phyloP scores from a whole-genome alignment of 2,797 vertebrate genomes.

The Catamblyrhynchus diadema region DNA sequence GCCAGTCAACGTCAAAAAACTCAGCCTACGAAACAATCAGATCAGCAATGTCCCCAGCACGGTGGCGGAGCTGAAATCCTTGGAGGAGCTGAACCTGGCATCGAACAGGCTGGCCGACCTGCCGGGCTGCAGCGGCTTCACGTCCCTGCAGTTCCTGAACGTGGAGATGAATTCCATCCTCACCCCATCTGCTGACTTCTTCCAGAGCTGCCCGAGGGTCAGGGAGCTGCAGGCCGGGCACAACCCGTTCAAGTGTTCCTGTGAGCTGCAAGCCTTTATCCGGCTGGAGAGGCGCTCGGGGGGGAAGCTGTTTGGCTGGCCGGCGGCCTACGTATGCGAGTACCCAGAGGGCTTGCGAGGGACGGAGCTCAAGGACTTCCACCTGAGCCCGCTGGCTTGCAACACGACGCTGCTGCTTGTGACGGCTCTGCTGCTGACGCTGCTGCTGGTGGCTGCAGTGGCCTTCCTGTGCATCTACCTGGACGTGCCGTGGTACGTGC shows the following conservation, averaged over 20 bases:
- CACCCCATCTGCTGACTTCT: conserved; percentile 67
- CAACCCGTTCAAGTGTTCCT: conserved; percentile 75
- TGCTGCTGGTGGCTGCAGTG: conserved; percentile 50
- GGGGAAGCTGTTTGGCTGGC: conserved; percentile 77
- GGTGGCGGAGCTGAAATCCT: conserved; percentile 56
- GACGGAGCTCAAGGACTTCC: conserved; percentile 71
- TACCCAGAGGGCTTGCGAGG: conserved; percentile 77
- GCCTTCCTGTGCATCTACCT: conserved; percentile 75
- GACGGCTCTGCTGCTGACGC: conserved; percentile 72
- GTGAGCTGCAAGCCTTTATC: conserved; percentile 75
- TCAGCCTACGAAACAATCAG: conserved; percentile 83
- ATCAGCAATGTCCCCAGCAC: conserved; percentile 72
- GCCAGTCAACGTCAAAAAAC: conserved; percentile 65
- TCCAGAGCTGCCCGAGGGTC: conserved; percentile 77
- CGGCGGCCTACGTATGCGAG: conserved; percentile 77
- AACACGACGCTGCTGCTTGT: conserved; percentile 73
- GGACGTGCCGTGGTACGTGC: conserved; percentile 86
- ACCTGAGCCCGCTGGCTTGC: conserved; percentile 78
- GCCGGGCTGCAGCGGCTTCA: conserved; percentile 76
- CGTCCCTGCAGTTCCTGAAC: conserved; percentile 73
- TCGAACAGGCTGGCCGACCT: conserved; percentile 81
- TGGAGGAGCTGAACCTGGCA: conserved; percentile 82
- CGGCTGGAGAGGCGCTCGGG: not conserved
- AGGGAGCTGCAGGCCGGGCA: conserved; percentile 72
- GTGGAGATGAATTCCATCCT: conserved; percentile 79